These are phyloP conservation scores for Deroptyus accipitrinus DNA, from an alignment of 2,113 vertebrate species.

Conservation along the genomic window DNA sequence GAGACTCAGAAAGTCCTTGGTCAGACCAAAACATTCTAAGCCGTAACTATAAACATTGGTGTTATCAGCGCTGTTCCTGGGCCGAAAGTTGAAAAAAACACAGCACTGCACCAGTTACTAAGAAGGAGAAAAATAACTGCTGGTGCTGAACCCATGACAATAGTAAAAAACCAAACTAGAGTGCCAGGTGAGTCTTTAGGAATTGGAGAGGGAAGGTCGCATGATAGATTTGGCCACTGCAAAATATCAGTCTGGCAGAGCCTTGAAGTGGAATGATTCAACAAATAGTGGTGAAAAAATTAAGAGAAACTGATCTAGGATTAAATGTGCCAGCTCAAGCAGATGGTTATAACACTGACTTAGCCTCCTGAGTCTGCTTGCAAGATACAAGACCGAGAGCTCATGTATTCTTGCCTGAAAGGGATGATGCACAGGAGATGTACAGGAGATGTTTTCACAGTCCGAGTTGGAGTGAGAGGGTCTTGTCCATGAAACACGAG, in stretches of 20 bases:
- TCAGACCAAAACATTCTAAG: no score
- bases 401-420: neutral
- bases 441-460: neutral
- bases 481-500: neutral
- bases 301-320: neutral
- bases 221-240: neutral
- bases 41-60: no score
- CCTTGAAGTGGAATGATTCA: neutral
- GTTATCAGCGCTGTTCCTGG: no score
- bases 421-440: accelerated
- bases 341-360: neutral
- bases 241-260: neutral
- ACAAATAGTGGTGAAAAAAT: neutral
- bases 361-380: neutral
- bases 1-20: no score
- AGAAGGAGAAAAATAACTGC: no score
- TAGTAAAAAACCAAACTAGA: neutral
- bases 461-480: neutral
- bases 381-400: neutral
- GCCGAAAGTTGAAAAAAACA: no score
- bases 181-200: neutral
- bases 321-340: neutral
- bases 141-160: no score
- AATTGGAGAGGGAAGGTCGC: neutral
- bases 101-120: no score